Conservation (phyloP, 2,888 invertebrate genomes). For the Steromphala cineraria region DNA sequence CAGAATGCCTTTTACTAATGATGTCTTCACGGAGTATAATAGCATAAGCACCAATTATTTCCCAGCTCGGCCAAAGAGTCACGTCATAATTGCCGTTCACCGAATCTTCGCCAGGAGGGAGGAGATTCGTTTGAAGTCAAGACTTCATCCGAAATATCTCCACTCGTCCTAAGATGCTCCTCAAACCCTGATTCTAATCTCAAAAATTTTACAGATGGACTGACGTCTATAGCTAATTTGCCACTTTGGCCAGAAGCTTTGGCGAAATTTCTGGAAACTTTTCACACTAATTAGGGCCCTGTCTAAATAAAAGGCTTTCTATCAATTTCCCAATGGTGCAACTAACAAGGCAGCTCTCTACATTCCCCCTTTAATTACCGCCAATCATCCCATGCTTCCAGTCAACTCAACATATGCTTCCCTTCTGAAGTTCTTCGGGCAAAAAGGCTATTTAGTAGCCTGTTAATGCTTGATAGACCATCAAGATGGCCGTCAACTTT, state of each 20-base stretch:
- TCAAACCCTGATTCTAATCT: slow-evolving; percentile 5
- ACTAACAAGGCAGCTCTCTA: neutral
- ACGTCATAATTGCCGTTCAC: slow-evolving; percentile 1
- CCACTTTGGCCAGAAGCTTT: slow-evolving; percentile 5
- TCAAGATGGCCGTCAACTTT: neutral
- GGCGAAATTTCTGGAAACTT: neutral
- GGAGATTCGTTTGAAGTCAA: neutral
- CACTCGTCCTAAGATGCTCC: neutral
- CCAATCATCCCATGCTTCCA: slow-evolving; percentile 17
- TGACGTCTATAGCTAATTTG: slow-evolving; percentile 1
- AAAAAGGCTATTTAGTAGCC: neutral
- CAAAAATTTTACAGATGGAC: neutral
- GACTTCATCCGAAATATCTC: slow-evolving; percentile 2
- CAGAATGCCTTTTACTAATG: neutral
- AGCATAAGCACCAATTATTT: slow-evolving; percentile 8
- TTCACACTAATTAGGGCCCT: slow-evolving; percentile 21
- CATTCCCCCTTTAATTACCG: slow-evolving; percentile 16
- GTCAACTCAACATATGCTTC: neutral
- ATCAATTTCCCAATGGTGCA: slow-evolving; percentile 10
- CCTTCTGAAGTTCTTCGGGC: neutral
- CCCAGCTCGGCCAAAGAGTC: neutral
- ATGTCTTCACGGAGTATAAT: neutral
- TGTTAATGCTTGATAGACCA: neutral
- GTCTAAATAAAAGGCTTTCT: slow-evolving; percentile 6
- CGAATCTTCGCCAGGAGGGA: neutral